Conservation (phyloP, 2,888 invertebrate genomes). For the Pogonocherus hispidulus region DNA sequence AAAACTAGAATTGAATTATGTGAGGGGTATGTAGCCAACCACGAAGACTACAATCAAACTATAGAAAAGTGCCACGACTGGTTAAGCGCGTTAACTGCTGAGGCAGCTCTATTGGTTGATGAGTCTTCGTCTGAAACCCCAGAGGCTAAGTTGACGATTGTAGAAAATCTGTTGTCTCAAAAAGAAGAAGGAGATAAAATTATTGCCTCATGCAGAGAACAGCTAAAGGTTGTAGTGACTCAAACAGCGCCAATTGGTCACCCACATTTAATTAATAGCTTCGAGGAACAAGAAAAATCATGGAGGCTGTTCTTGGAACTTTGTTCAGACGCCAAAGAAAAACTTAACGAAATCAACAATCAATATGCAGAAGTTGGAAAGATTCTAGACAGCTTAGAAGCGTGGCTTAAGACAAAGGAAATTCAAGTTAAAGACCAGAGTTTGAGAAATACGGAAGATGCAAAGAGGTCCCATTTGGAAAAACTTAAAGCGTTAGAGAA, state of each 20-base stretch:
- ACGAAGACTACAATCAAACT: conserved; percentile 85
- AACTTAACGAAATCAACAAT: conserved; percentile 81
- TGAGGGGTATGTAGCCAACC: conserved; percentile 82
- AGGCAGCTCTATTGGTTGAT: conserved; percentile 83
- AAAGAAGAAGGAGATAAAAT: conserved; percentile 81
- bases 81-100: conserved; percentile 83
- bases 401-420: conserved; percentile 90
- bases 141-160: conserved; percentile 80
- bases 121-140: conserved; percentile 84
- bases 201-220: conserved; percentile 78
- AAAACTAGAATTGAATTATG: conserved; percentile 76
- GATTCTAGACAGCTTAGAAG: conserved; percentile 81
- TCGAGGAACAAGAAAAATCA: conserved; percentile 79
- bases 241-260: conserved; percentile 86
- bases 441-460: conserved; percentile 86
- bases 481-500: conserved; percentile 81
- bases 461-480: conserved; percentile 84
- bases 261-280: conserved; percentile 79
- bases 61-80: conserved; percentile 88
- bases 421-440: conserved; percentile 90
- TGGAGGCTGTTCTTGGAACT: conserved; percentile 83
- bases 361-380: conserved; percentile 88
- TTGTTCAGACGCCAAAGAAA: conserved; percentile 80
- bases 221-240: conserved; percentile 79
- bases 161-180: conserved; percentile 82